phyloP scores from a whole-genome alignment of 2,797 vertebrate genomes.

The Acrossocheilus wenchowensis region DNA sequence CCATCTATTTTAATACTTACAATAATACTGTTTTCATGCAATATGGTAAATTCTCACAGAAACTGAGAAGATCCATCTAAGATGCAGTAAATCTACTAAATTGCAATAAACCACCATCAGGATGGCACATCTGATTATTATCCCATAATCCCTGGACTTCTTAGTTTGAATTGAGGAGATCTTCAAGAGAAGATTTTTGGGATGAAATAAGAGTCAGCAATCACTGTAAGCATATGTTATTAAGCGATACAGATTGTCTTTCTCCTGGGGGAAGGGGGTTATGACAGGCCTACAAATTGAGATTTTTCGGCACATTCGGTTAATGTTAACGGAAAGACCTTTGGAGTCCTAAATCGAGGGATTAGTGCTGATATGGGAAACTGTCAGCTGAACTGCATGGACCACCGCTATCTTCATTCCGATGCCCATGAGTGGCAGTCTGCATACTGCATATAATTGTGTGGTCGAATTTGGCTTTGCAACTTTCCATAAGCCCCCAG shows the following conservation, averaged over 20 bases:
- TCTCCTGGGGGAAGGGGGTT: not conserved
- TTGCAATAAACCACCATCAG: not conserved
- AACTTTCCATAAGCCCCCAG: not conserved
- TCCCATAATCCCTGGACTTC: not conserved
- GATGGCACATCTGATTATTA: not conserved
- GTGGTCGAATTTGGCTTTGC: not conserved
- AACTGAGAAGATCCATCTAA: not conserved
- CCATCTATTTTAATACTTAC: not conserved
- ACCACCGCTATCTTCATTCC: slow-evolving; percentile 71
- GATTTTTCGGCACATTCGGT: slow-evolving; percentile 59
- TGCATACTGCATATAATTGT: not conserved
- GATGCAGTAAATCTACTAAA: not conserved
- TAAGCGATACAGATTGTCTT: not conserved
- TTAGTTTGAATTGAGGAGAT: not conserved
- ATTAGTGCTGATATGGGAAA: slow-evolving; percentile 65
- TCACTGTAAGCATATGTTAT: not conserved
- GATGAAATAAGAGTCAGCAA: not conserved
- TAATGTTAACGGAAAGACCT: slow-evolving; percentile 28
- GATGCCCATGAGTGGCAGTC: not conserved
- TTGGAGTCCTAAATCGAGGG: slow-evolving; percentile 58
- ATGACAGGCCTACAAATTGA: slow-evolving; percentile 32
- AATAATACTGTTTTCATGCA: not conserved
- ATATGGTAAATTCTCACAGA: not conserved
- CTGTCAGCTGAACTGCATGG: slow-evolving; percentile 65
- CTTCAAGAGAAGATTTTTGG: not conserved